These are phyloP conservation scores for Ypsolopha sequella DNA, from an alignment of 2,888 invertebrate genomes.

Conservation along the genomic window DNA sequence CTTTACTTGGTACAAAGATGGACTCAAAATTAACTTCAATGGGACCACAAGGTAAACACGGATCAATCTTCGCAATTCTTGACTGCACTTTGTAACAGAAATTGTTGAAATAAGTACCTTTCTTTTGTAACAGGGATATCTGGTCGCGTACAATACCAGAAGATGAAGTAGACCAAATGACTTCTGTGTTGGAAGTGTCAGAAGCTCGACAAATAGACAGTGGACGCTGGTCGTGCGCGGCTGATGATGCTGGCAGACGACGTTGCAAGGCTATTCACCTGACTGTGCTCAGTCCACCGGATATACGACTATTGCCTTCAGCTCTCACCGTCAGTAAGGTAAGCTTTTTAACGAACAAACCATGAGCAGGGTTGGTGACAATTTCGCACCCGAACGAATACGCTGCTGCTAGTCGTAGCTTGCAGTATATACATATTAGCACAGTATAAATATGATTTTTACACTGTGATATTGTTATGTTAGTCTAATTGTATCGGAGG, in stretches of 20 bases:
- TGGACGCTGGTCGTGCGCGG: slow-evolving; percentile 86
- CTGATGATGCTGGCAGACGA: slow-evolving; percentile 76
- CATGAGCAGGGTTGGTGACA: background rate
- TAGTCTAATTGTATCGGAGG: background rate
- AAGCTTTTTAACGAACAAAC: slow-evolving; percentile 9
- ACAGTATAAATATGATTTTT: no score
- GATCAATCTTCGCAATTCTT: background rate
- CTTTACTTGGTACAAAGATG: slow-evolving; percentile 88
- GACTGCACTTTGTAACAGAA: background rate
- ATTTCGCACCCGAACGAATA: background rate
- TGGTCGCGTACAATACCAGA: slow-evolving; percentile 75
- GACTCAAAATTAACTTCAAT: slow-evolving; percentile 79
- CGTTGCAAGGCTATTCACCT: slow-evolving; percentile 76
- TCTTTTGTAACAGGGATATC: slow-evolving; percentile 63
- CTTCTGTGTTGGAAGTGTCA: slow-evolving; percentile 79
- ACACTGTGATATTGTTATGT: no score
- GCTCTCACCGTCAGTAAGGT: slow-evolving; percentile 80
- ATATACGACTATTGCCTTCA: slow-evolving; percentile 77
- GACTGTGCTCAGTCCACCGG: slow-evolving; percentile 73
- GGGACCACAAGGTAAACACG: slow-evolving; percentile 73
- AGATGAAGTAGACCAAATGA: slow-evolving; percentile 59
- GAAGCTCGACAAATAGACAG: slow-evolving; percentile 78
- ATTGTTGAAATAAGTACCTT: no score
- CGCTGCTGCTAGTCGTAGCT: background rate
- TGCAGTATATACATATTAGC: background rate